phyloP scores from a whole-genome alignment of 2,113 vertebrate species.

The Crypturellus undulatus region DNA sequence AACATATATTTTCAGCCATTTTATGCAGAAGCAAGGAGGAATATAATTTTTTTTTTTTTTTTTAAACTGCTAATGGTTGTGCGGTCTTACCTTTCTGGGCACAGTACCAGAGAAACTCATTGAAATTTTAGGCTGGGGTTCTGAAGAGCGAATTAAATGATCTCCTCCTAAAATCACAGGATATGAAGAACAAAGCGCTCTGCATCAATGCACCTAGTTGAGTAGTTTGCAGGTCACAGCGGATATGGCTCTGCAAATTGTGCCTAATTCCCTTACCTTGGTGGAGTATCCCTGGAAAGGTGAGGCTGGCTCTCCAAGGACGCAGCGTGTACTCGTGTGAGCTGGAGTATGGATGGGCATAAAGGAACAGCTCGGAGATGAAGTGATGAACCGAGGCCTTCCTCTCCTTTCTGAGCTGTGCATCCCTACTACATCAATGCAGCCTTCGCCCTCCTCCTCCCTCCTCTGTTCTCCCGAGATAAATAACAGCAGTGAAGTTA shows the following conservation, averaged over 20 bases:
- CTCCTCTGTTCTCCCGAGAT: neutral
- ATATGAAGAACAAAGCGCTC: neutral
- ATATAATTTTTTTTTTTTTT: neutral
- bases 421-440: neutral
- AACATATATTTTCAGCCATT: neutral
- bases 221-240: neutral
- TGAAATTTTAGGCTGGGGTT: neutral
- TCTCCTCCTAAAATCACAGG: neutral
- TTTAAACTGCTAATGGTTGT: neutral
- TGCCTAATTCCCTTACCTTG: neutral
- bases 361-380: neutral
- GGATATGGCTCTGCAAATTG: neutral
- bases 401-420: neutral
- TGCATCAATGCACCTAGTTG: neutral
- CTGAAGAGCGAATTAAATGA: neutral
- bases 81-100: neutral
- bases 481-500: neutral
- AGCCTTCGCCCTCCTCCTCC: neutral
- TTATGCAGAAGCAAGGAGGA: neutral
- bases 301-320: neutral
- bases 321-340: fast-evolving
- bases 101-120: neutral
- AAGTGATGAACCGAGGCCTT: neutral
- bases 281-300: neutral
- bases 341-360: neutral